Base-by-base conservation (phyloP, 2,113 vertebrate species). In the Sebastes schlegelii region DNA sequence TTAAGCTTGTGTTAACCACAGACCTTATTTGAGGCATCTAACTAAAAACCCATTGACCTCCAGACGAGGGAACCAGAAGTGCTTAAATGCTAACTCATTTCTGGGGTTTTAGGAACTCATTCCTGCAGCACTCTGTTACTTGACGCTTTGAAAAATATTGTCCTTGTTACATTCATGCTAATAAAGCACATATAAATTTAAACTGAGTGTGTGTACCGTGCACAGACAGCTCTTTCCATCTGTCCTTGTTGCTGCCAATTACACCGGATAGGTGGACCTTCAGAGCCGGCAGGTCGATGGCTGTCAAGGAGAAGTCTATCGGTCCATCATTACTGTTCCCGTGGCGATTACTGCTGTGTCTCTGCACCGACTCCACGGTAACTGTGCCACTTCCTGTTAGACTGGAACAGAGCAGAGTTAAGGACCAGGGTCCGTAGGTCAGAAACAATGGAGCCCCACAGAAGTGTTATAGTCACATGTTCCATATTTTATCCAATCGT, bases 221-320 rank as follows among this genome's bases (percentile, higher is more conserved):
- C 57, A 95, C 93, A 69, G 98, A 97, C 81, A 99, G 89, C 91
- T 98, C 97, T 89, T 98, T 99, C 98, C 98, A 99, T 79, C 96
- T 93, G 82, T 98, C 97, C 88, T 99, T 99, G 95, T 99, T 99
- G 91, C 96, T 94, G 91, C 95, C 90, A 79, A 99, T 98, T 89
- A 99, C 96, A 26, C 96, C 95, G 60, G 96, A 95, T 74, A 98
- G 95, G 87, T 96, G 96, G 80, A 91, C 92, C 74, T 95, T 97
- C 92, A 99, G 96, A 51, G 92, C 94, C 6, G 95, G 94, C 83
- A 98, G 93, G 86, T 99, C 94, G 63, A 99, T 97, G 14, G 96
- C 93, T 2, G 95, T 91, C 74, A 99, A 91, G 16, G 98, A 98
- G 89, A 97, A 98, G 89, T 94, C 92, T n/a, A 60, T 97, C 96